phyloP scores from a whole-genome alignment of 2,113 vertebrate species.

The Pedionomus torquatus region DNA sequence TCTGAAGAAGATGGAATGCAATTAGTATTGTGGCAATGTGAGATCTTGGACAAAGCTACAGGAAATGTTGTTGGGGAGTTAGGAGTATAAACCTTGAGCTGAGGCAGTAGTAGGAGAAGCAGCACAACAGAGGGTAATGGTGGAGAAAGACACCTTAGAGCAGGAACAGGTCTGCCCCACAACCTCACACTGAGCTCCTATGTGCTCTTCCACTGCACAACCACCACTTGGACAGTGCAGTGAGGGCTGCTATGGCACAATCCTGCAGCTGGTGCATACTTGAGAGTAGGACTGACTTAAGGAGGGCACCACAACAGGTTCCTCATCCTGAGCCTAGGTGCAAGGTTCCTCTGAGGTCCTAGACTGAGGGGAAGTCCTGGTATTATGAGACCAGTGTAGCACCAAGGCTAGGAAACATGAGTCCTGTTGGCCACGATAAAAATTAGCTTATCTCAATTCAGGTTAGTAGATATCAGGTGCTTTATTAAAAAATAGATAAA shows the following conservation, averaged over 20 bases:
- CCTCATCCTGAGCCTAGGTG: fast-evolving
- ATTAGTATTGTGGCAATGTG: neutral
- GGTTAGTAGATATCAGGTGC: neutral
- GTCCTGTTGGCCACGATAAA: neutral
- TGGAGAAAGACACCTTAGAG: neutral
- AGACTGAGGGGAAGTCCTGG: fast-evolving
- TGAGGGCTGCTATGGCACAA: fast-evolving
- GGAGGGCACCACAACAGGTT: neutral
- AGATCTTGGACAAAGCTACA: neutral
- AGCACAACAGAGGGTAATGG: neutral
- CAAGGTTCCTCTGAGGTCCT: neutral
- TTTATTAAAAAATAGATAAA: neutral
- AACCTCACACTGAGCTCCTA: fast-evolving
- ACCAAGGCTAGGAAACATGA: neutral
- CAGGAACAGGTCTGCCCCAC: neutral
- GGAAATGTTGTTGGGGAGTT: neutral
- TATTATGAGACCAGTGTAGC: neutral
- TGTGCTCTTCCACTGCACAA: neutral
- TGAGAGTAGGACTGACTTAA: neutral
- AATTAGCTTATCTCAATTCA: neutral
- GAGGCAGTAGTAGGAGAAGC: neutral
- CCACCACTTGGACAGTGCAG: fast-evolving
- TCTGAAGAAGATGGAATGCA: neutral
- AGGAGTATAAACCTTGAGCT: neutral
- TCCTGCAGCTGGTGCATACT: neutral